Percentiles rank a stretch among this genome's conserved stretches.
phyloP scores from a whole-genome alignment of 2,797 vertebrate genomes.

The Phrynocephalus vlangalii region DNA sequence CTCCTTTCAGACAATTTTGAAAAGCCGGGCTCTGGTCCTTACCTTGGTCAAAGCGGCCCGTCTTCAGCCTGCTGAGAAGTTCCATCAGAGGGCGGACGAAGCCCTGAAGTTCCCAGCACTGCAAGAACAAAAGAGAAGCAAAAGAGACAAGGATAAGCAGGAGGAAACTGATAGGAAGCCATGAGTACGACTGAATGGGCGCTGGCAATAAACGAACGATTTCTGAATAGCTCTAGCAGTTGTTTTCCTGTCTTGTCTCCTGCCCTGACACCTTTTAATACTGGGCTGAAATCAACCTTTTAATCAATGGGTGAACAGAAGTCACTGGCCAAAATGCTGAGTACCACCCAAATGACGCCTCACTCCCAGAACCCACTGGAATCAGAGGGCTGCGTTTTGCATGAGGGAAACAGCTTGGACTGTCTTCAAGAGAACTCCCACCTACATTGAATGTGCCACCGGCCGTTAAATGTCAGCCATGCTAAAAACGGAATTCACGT shows the following conservation, averaged over 20 bases:
- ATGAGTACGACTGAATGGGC: too few species aligned
- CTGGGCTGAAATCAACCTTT: too few species aligned
- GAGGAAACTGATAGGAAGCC: background rate
- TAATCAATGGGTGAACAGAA: too few species aligned
- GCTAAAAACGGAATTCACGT: background rate
- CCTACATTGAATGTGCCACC: background rate
- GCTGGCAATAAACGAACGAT: too few species aligned
- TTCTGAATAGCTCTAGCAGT: too few species aligned
- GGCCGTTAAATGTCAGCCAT: background rate
- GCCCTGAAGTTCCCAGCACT: slow-evolving; percentile 92
- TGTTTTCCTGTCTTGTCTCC: too few species aligned
- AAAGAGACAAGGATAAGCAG: background rate
- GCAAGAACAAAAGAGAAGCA: slow-evolving; percentile 7
- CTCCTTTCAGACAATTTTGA: background rate
- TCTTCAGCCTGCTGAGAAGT: slow-evolving; percentile 89
- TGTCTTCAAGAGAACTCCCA: background rate
- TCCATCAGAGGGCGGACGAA: slow-evolving; percentile 88
- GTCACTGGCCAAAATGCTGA: background rate
- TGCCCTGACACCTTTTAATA: too few species aligned
- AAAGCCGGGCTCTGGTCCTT: slow-evolving; percentile 13
- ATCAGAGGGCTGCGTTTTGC: background rate
- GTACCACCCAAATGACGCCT: background rate
- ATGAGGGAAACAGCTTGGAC: too few species aligned
- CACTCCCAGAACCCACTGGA: background rate
- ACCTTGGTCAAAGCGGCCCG: slow-evolving; percentile 91